A percentile compares a stretch with the other conserved stretches of the same genome.
These are phyloP conservation scores for Selenia dentaria DNA, from an alignment of 2,888 invertebrate species.

Conservation along the genomic window DNA sequence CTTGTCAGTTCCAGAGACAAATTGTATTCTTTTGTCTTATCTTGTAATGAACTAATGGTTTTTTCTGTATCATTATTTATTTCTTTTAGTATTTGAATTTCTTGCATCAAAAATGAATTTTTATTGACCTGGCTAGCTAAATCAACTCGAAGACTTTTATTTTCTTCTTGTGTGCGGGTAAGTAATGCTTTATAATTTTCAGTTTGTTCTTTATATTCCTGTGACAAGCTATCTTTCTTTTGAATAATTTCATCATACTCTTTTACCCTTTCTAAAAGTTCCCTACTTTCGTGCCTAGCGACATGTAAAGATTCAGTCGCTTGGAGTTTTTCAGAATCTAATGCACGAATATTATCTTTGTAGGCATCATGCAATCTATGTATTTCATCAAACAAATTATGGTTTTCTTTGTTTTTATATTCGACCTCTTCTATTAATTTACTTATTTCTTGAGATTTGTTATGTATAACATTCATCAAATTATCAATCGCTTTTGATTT, in stretches of 20 bases:
- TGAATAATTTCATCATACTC: conserved; percentile 45
- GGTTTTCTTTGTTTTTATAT: conserved; percentile 48
- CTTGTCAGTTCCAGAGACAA: conserved; percentile 44
- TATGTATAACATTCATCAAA: conserved; percentile 49
- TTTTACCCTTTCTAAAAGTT: conserved; percentile 56
- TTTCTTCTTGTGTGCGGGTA: conserved; percentile 42
- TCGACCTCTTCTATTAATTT: conserved; percentile 53
- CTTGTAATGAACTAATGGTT: conserved; percentile 49
- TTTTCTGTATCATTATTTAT: conserved; percentile 42
- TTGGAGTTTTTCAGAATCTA: conserved; percentile 56
- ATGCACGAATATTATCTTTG: conserved; percentile 40
- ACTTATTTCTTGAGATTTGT: conserved; percentile 60
- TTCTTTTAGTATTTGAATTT: conserved; percentile 54
- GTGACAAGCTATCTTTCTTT: conserved; percentile 41
- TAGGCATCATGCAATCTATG: conserved; percentile 47
- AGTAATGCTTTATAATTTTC: conserved; percentile 42
- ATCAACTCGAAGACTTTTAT: conserved; percentile 39
- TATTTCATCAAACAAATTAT: conserved; percentile 45
- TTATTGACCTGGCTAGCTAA: conserved; percentile 41
- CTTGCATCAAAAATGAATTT: conserved; percentile 47
- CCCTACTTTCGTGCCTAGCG: conserved; percentile 61
- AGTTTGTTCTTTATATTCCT: conserved; percentile 38
- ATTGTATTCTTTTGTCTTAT: conserved; percentile 52
- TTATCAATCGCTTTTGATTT: conserved; percentile 58
- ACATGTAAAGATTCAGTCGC: conserved; percentile 49